Evolutionary conservation across 1,140 invertebrate genomes (phyloP).

Genomic region (Drosophila ananassae): DNA sequence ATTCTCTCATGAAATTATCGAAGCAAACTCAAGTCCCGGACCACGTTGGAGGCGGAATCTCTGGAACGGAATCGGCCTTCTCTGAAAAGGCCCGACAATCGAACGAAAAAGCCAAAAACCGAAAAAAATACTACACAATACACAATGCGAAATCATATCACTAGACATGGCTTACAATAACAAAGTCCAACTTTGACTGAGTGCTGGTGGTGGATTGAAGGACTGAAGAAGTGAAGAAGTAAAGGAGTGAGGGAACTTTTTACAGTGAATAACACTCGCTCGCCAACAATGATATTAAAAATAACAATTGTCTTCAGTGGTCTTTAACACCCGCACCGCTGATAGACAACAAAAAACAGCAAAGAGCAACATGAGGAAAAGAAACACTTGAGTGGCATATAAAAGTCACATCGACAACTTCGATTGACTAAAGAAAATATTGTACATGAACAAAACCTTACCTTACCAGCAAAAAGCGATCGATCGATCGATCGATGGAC

Average conservation of each 20-base stretch:
- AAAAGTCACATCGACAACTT: slow-evolving; percentile 82
- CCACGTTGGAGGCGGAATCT: slow-evolving; percentile 54
- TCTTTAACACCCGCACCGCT: slow-evolving; percentile 81
- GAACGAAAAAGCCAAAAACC: slow-evolving; percentile 55
- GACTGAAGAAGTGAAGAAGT: neutral
- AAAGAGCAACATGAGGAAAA: slow-evolving; percentile 41
- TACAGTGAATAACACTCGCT: slow-evolving; percentile 61
- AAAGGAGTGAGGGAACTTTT: slow-evolving; percentile 62
- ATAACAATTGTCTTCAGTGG: slow-evolving; percentile 82
- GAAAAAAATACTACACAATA: slow-evolving; percentile 50
- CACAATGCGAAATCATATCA: slow-evolving; percentile 80
- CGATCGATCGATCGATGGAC: slow-evolving; percentile 29
- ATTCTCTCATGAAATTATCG: slow-evolving; percentile 11
- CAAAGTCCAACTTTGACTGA: slow-evolving; percentile 76
- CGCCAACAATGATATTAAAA: slow-evolving; percentile 79
- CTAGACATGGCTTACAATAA: slow-evolving; percentile 81
- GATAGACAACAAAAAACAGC: slow-evolving; percentile 71
- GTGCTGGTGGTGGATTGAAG: slow-evolving; percentile 45
- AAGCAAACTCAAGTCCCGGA: slow-evolving; percentile 25
- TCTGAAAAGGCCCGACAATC: slow-evolving; percentile 64
- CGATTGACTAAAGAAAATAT: slow-evolving; percentile 83
- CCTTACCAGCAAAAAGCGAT: too few species aligned
- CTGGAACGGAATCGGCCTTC: slow-evolving; percentile 36
- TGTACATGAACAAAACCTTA: slow-evolving; percentile 48
- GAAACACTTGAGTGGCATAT: slow-evolving; percentile 76